Evolutionary conservation across 2,797 vertebrate genomes (phyloP), one percentile per base, ranked within the genome.

Genomic region (Gymnocypris eckloni): DNA sequence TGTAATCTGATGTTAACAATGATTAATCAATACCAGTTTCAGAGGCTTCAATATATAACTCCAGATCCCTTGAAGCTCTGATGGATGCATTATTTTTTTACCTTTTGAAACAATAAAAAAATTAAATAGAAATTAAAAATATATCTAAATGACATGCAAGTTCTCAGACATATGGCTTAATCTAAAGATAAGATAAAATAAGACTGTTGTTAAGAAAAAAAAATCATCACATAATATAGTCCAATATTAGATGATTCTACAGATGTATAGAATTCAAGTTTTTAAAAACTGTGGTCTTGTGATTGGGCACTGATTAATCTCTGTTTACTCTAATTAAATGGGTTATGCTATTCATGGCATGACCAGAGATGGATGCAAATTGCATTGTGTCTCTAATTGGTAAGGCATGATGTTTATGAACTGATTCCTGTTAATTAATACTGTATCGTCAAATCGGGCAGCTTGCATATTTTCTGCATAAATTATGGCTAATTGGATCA

Each of bases 401-500:
- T 89, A 88, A 86, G 93, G 90, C 92, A 90, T 83, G 91, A 90
- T 90, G 91, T 85, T 89, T 94, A 94, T 94, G 94, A 95, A 95
- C 92, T 94, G 92, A 91, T 89, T 93, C 93, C 90, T 91, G 93
- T 93, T 95, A 94, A 95, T 94, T 95, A 94, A 94, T 91, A 91
- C 87, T 90, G 83, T 78, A 92, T 90, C 92, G 86, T 92, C 87
- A 90, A 92, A 93, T 92, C 89, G 90, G 93, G 93, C 93, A 89
- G 79, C 73, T 90, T 84, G 85, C 91, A 92, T 91, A 91, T 91
- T 93, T 90, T 88, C 50, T 4, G 92, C 92, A 94, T 92, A 92
- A 93, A 95, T 94, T 93, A 92, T 78, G 83, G 78, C 87, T 93
- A 95, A 95, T 94, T 93, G 91, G 90, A 79, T 76, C 77, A 37